phyloP scores from a whole-genome alignment of 2,113 vertebrate species.

The Phalacrocorax brasilianus region DNA sequence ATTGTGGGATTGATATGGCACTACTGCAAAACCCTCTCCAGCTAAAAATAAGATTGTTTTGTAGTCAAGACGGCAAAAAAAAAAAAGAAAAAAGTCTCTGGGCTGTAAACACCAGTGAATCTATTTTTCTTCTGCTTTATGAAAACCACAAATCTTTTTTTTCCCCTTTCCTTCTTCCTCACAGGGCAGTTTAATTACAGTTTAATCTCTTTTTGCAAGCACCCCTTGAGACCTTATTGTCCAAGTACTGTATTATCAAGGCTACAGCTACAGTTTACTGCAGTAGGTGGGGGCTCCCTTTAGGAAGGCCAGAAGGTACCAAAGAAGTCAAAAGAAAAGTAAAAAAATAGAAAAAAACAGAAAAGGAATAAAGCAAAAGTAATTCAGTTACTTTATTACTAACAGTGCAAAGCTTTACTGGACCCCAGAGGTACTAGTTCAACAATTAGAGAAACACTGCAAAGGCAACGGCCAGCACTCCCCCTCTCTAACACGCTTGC shows the following conservation, averaged over 20 bases:
- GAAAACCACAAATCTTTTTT: constrained; percentile 76
- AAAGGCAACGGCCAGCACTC: constrained; percentile 63
- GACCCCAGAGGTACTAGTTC: constrained; percentile 64
- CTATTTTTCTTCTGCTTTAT: constrained; percentile 75
- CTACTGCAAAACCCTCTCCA: constrained; percentile 65
- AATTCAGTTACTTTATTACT: constrained; percentile 68
- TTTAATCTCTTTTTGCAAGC: constrained; percentile 77
- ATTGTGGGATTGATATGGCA: constrained; percentile 73
- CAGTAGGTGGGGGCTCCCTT: constrained; percentile 63
- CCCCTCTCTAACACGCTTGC: constrained; percentile 24
- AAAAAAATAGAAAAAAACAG: background rate
- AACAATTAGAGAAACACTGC: constrained; percentile 74
- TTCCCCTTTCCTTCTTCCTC: constrained; percentile 58
- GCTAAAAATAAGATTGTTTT: constrained; percentile 79
- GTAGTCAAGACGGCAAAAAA: constrained; percentile 43
- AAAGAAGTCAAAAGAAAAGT: constrained; percentile 8
- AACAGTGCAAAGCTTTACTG: constrained; percentile 67
- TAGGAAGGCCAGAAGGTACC: constrained; percentile 60
- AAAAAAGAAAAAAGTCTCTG: constrained; percentile 10
- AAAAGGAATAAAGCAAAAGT: constrained; percentile 32
- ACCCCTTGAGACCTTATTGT: constrained; percentile 73
- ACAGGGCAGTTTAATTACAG: constrained; percentile 75
- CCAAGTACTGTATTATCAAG: constrained; percentile 69
- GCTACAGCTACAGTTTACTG: constrained; percentile 69
- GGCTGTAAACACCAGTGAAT: constrained; percentile 76